Conservation (phyloP, 2,113 vertebrate species). For the Electrona antarctica region DNA sequence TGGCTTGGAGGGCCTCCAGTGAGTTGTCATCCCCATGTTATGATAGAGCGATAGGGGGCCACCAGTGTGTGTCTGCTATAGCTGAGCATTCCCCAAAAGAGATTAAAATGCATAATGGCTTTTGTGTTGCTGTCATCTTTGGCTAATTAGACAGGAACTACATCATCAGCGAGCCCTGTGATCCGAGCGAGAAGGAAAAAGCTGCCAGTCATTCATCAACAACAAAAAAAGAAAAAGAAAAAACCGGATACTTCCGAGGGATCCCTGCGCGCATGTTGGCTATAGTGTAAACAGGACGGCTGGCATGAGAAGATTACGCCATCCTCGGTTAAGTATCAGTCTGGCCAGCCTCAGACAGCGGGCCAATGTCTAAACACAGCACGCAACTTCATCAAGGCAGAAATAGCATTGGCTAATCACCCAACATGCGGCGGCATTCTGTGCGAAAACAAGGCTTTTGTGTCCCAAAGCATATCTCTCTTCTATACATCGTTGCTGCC, state of each 20-base stretch:
- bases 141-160: constrained; percentile 73
- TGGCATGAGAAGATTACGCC: constrained; percentile 39
- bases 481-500: no score
- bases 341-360: constrained; percentile 32
- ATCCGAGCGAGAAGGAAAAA: constrained; percentile 45
- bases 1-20: constrained; percentile 39
- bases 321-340: constrained; percentile 38
- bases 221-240: no score
- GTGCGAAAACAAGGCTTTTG: constrained; percentile 22
- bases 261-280: constrained; percentile 25
- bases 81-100: constrained; percentile 53
- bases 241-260: constrained; percentile 37
- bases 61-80: constrained; percentile 12
- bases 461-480: no score
- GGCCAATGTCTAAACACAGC: constrained; percentile 41
- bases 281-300: constrained; percentile 41
- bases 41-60: constrained; percentile 44
- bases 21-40: constrained; percentile 44
- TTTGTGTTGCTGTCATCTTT: constrained; percentile 69
- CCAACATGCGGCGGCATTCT: constrained; percentile 7
- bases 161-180: constrained; percentile 62
- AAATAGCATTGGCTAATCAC: constrained; percentile 30
- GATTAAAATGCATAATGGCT: constrained; percentile 66
- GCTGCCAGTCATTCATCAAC: constrained; percentile 61
- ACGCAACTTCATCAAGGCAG: constrained; percentile 48